Conservation (phyloP, 2,888 invertebrate genomes). For the Athalia rosae region DNA sequence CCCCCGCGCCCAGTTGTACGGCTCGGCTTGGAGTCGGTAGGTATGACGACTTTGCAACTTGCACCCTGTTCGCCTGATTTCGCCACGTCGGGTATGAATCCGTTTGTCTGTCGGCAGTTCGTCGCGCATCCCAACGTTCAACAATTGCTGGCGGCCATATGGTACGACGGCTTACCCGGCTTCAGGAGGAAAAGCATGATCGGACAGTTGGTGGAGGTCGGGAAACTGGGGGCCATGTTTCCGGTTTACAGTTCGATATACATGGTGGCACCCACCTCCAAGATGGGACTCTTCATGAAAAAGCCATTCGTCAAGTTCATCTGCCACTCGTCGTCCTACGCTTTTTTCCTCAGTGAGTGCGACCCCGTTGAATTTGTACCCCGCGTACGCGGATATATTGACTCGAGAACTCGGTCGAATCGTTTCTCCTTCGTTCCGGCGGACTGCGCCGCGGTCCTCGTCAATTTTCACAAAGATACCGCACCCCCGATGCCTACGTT, state of each 20-base stretch:
- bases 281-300: constrained; percentile 92
- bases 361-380: background rate
- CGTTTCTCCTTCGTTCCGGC: no score
- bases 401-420: no score
- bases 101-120: constrained; percentile 79
- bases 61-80: no score
- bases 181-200: constrained; percentile 94
- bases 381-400: background rate
- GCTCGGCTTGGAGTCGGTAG: no score
- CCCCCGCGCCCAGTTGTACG: no score
- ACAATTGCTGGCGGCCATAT: constrained; percentile 95
- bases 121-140: constrained; percentile 99
- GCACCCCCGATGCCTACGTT: no score
- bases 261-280: constrained; percentile 92
- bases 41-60: no score
- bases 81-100: no score
- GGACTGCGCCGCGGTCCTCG: no score
- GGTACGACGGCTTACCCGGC: constrained; percentile 98
- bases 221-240: constrained; percentile 92
- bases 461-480: no score
- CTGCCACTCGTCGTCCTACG: constrained; percentile 96
- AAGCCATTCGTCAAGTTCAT: constrained; percentile 99
- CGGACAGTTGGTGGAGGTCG: constrained; percentile 90
- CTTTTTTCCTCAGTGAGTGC: constrained; percentile 94
- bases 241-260: constrained; percentile 95